Percentiles rank a stretch among this genome's conserved stretches.
Conservation (phyloP, 2,113 vertebrate genomes). For the Petrocephalus microphthalmus region DNA sequence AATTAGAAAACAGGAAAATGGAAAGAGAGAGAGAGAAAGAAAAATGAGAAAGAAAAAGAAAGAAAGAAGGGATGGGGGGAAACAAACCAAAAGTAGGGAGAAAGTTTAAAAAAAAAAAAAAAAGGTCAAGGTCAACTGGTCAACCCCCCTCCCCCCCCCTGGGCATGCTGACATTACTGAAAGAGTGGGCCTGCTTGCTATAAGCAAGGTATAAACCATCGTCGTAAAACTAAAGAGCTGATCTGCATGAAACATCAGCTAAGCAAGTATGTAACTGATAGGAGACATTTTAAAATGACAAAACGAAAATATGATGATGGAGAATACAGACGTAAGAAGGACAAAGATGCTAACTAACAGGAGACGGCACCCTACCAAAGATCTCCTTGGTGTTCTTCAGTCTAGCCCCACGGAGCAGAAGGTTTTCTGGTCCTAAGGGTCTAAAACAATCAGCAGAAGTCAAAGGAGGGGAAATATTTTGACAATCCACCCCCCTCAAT, state of each 20-base stretch:
- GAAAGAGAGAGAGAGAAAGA: too few species aligned
- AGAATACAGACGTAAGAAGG: background rate
- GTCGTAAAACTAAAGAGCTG: background rate
- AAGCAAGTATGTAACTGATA: background rate
- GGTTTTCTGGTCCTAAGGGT: conserved; percentile 88
- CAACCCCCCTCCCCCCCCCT: background rate
- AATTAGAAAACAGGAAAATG: background rate
- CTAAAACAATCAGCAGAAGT: conserved; percentile 49
- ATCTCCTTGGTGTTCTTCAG: conserved; percentile 98
- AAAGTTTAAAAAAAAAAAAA: too few species aligned
- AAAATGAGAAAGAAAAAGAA: too few species aligned
- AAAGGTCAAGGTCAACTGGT: too few species aligned
- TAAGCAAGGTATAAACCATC: background rate
- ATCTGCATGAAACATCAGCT: background rate
- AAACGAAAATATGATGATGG: background rate
- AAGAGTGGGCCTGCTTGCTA: background rate
- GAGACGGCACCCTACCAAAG: conserved; percentile 69
- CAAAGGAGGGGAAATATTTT: background rate
- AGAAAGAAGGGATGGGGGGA: too few species aligned
- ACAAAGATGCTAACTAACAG: background rate
- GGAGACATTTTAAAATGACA: background rate
- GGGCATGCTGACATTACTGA: background rate
- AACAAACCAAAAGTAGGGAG: too few species aligned
- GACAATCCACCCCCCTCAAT: background rate
- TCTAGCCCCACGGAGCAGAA: conserved; percentile 92